A percentile compares a stretch with the other conserved stretches of the same genome.
phyloP scores from a whole-genome alignment of 2,113 vertebrate species.

The Symphodus melops region DNA sequence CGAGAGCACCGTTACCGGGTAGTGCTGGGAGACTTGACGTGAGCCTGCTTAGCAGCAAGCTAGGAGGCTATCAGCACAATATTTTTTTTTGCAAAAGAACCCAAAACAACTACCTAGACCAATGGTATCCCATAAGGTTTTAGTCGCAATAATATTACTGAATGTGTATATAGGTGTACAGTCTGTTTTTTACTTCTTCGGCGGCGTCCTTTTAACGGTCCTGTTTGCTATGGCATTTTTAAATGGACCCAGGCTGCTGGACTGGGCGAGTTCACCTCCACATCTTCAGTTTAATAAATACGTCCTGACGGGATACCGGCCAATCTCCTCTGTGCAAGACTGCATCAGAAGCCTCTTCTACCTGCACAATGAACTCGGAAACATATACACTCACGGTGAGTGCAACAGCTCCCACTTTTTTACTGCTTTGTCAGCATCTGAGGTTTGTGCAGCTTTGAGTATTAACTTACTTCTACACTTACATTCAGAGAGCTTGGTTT shows the following conservation, averaged over 20 bases:
- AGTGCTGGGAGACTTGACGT: slow-evolving; percentile 38
- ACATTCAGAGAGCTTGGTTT: neutral
- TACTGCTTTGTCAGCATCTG: slow-evolving; percentile 32
- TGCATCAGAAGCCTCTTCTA: slow-evolving; percentile 93
- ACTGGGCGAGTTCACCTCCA: slow-evolving; percentile 92
- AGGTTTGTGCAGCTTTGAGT: slow-evolving; percentile 11
- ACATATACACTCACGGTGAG: slow-evolving; percentile 96
- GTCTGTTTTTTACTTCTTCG: slow-evolving; percentile 74
- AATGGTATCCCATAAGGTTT: slow-evolving; percentile 76
- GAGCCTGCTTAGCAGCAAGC: slow-evolving; percentile 43
- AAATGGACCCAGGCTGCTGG: slow-evolving; percentile 89
- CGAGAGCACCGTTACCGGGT: slow-evolving; percentile 47
- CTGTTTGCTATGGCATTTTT: slow-evolving; percentile 87
- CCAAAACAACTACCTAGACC: slow-evolving; percentile 44
- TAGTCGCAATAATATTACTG: slow-evolving; percentile 73
- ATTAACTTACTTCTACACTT: slow-evolving; percentile 10
- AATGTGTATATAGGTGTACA: slow-evolving; percentile 79
- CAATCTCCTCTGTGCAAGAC: slow-evolving; percentile 89
- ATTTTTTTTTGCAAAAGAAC: neutral
- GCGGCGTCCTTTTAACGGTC: slow-evolving; percentile 71
- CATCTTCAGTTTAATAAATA: slow-evolving; percentile 95
- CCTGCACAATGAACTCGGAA: slow-evolving; percentile 94
- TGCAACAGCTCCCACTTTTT: neutral
- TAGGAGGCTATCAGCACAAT: slow-evolving; percentile 64
- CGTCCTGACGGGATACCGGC: slow-evolving; percentile 92